Evolutionary conservation across 2,797 vertebrate species (phyloP).

Genomic region (Acanthornis magna): DNA sequence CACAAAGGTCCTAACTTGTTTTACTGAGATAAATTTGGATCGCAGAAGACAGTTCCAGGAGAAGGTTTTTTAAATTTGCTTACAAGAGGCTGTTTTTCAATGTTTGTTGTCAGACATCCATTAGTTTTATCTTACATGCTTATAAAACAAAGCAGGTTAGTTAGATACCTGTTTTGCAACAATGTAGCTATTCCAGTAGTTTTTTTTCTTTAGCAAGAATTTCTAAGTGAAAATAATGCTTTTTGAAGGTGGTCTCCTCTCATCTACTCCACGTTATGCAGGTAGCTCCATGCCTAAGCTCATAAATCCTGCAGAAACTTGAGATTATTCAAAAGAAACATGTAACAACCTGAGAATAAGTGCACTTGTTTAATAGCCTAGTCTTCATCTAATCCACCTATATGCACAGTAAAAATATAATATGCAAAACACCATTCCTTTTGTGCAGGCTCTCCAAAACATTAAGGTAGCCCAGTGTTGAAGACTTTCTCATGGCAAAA

Average conservation of each 20-base stretch:
- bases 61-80: not conserved
- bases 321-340: not conserved
- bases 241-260: not conserved
- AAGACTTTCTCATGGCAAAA: not conserved
- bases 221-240: not conserved
- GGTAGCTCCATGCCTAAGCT: not conserved
- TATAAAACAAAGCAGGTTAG: not conserved
- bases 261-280: not conserved
- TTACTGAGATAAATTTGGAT: not conserved
- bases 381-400: not conserved
- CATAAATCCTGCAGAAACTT: not conserved
- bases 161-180: not conserved
- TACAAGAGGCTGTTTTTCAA: not conserved
- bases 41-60: not conserved
- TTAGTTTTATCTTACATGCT: not conserved
- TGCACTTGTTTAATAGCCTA: not conserved
- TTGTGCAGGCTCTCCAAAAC: not conserved
- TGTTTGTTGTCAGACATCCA: not conserved
- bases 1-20: not conserved
- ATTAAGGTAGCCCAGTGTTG: not conserved
- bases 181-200: not conserved
- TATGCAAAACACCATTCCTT: not conserved
- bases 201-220: not conserved
- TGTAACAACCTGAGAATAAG: not conserved
- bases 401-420: not conserved